phyloP scores from a whole-genome alignment of 1,140 invertebrate genomes.

The Leptinotarsa undecemlineata region DNA sequence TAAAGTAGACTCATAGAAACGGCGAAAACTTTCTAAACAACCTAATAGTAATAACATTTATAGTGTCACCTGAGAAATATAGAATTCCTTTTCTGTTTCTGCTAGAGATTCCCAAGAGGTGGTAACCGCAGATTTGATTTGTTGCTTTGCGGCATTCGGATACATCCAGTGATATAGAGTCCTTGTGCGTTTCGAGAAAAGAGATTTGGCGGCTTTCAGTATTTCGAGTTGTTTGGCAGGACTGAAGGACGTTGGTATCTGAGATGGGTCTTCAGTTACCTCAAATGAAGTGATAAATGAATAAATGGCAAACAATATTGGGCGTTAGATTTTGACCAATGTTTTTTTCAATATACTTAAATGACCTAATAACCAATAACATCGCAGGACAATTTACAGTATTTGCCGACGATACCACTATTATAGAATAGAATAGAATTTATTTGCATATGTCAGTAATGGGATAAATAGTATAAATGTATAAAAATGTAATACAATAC shows the following conservation, averaged over 20 bases:
- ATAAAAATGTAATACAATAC: too few species aligned
- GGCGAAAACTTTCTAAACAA: not conserved
- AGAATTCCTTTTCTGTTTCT: slow-evolving; percentile 52
- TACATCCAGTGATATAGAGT: slow-evolving; percentile 56
- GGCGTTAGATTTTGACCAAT: not conserved
- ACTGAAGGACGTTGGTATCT: not conserved
- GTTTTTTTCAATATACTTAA: too few species aligned
- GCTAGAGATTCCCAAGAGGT: slow-evolving; percentile 52
- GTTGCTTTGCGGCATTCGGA: slow-evolving; percentile 50
- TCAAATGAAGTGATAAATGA: not conserved
- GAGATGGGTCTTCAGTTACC: not conserved
- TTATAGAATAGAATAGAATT: too few species aligned
- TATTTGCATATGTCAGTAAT: too few species aligned
- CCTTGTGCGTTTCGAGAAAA: slow-evolving; percentile 55
- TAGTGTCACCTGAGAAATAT: slow-evolving; percentile 52
- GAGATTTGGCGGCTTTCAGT: slow-evolving; percentile 52
- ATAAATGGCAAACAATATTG: not conserved
- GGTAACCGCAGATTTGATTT: slow-evolving; percentile 50
- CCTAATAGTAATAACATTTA: not conserved
- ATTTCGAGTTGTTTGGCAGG: slow-evolving; percentile 47
- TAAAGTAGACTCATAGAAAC: too few species aligned
- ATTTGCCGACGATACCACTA: too few species aligned
- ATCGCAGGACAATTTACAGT: too few species aligned
- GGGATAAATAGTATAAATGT: too few species aligned
- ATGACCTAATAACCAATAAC: too few species aligned